Evolutionary conservation across 2,888 invertebrate genomes (phyloP), one percentile per base, ranked within the genome.

Genomic region (Calameuta idolon): DNA sequence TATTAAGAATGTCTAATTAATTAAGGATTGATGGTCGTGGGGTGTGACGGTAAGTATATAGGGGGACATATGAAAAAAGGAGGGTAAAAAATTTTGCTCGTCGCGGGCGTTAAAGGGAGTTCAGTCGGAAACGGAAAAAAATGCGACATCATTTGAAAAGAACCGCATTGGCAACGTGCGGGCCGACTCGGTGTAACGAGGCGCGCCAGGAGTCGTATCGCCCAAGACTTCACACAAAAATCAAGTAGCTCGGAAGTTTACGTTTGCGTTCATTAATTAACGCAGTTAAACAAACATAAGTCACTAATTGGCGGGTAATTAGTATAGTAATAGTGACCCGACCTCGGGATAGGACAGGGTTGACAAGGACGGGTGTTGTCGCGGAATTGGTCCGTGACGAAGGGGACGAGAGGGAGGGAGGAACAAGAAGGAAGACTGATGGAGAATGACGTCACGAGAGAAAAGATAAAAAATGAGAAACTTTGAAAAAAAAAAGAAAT

Each of bases 291-390:
- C 85, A 87, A 87, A 88, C 87, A 85, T 84, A 87, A 89, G 87
- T 87, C 87, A 83, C 89, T 90, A 90, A 90, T 90, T 90, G 90
- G 88, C 86, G 87, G 87, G 87, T 88, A 90, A 89, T 90, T 90
- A 89, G 86, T 87, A 85, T 84, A 83, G 86, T 85, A 87, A 87
- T 83, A 87, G 86, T 89, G 89, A 89, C 89, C 89, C 77, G 83
- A 77, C 80, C 82, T 80, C 77, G 76, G 30, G 69, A 71, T 69
- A 33, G 69, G 69, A 75, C 68, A 71, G 15, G 34, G 76, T 69
- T 69, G 73, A 55, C 55, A 71, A 69, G 76, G 69, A 77, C 79
- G 78, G 71, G 71, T 71, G 31, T 31, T 23, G 30, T 31, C 30
- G 71, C n/a, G 71, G 15, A 23, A 15, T 34, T 33, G 30, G 71